Evolutionary conservation across 30 jellyfish, hydroid and myxozoan species (phyloP), one percentile per base, ranked within the genome.

Genomic region (Turritopsis rubra): DNA sequence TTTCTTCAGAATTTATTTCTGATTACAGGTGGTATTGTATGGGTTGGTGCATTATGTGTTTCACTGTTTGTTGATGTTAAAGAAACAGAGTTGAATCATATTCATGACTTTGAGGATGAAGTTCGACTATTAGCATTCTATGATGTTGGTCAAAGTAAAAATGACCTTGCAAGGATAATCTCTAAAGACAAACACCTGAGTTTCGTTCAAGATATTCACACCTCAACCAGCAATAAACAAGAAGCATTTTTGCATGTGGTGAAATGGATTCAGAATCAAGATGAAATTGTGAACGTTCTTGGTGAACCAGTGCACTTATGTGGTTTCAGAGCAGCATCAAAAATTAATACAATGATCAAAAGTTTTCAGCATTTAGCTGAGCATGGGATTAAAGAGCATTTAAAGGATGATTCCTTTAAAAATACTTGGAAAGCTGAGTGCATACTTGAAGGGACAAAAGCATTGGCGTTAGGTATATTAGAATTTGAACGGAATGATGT

Each of bases 221-320:
- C 53, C 1, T 74, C 60, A 23, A 30, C 65, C 26, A 26, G n/a
- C 23, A 23, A 4, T 70, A 80, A 80, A 80, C 81, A 70, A 17
- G 79, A 80, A 30, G 87, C 81, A 52, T 80, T 80, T 53, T 52
- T 52, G 79, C 29, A 52, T 53, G 81, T 31, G 17, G 22, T 80
- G 16, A 26, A 26, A 26, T 18, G 60, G 60, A 53, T 80, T 0
- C 79, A 80, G 54, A 53, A 80, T 0, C 79, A 80, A 19, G 53
- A 54, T 26, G 65, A 23, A 3, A 54, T 80, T 31, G 65, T 22
- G 28, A 81, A 80, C 17, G 28, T 21, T 22, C 82, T 80, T 52
- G 87, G 87, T 52, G 81, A 21, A 52, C 87, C 87, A 13, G 87
- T 80, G 3, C 87, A 80, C 17, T n/a, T 80, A 80, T 80, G 87